phyloP scores from a whole-genome alignment of 1,140 invertebrate genomes.

The Trichonephila inaurata region DNA sequence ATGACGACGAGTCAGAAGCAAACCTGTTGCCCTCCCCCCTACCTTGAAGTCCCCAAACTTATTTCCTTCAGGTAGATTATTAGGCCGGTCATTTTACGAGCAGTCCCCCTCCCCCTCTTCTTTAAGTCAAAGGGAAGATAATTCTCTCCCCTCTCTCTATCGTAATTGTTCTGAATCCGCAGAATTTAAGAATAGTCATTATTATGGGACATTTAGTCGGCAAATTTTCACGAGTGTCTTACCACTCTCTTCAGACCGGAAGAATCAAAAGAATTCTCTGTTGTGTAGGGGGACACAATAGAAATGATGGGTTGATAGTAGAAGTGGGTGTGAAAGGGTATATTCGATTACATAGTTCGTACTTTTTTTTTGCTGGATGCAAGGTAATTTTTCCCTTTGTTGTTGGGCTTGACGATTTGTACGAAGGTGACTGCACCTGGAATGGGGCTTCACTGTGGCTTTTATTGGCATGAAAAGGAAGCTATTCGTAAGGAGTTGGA shows the following conservation, averaged over 20 bases:
- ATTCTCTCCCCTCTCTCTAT: not conserved
- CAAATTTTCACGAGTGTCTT: not conserved
- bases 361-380: not conserved
- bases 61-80: conserved; percentile 63
- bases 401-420: conserved; percentile 25
- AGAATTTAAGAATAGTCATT: conserved; percentile 23
- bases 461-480: not conserved
- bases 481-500: no score
- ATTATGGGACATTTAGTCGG: not conserved
- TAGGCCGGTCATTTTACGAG: conserved; percentile 71
- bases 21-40: conserved; percentile 37
- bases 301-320: conserved; percentile 34
- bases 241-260: not conserved
- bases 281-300: not conserved
- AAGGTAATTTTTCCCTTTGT: not conserved
- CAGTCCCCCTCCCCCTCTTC: not conserved
- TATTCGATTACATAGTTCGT: conserved; percentile 44
- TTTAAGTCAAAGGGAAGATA: not conserved
- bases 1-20: not conserved
- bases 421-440: not conserved
- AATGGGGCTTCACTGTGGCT: not conserved
- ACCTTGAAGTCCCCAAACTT: not conserved
- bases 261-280: conserved; percentile 36
- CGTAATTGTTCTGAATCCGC: not conserved
- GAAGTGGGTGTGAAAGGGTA: conserved; percentile 62